Evolutionary conservation across 2,113 vertebrate species (phyloP), one percentile per base, ranked within the genome.

Genomic region (Heptranchias perlo): DNA sequence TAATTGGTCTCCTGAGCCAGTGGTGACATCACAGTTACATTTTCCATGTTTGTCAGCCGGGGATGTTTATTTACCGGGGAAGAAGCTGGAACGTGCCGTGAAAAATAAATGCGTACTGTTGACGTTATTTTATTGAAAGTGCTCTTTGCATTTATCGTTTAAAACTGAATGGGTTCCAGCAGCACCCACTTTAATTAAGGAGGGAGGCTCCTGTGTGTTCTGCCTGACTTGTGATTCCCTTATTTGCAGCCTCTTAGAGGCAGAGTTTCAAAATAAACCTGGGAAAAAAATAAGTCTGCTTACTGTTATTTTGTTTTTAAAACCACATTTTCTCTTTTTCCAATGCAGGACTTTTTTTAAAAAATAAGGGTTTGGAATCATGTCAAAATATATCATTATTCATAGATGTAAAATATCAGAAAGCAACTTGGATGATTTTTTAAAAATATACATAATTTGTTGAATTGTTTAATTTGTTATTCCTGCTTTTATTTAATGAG

Each of bases 21-120:
- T 7, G 92, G 64, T 95, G 94, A 69, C 64, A 69, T 67, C 64
- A 95, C 28, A 31, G 28, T 67, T 95, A 69, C 28, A 95, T 49
- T 47, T 95, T 95, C 94, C 94, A 52, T 95, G 65, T 95, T 95
- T 69, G 62, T 69, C 62, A 67, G 62, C 23, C 23, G 13, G 65
- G 62, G 62, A 2, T 44, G 92, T n/a, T 93, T 95, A 67, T 95
- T 95, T 95, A 69, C 47, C 39, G 18, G 94, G 14, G 47, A 73
- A 31, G 47, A 52, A 69, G 39, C 47, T 95, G 94, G 39, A 35
- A 69, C 0, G 65, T 49, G 64, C 64, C 44, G 35, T 28, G 64
- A 69, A 95, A 65, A 47, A 95, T 69, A 95, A 69, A 52, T 16
- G 0, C 5, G n/a, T 93, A n/a, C 35, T 39, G 65, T 49, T 95